Evolutionary conservation across 30 jellyfish, hydroid and myxozoan genomes (phyloP).

Genomic region (Pelagia noctiluca): DNA sequence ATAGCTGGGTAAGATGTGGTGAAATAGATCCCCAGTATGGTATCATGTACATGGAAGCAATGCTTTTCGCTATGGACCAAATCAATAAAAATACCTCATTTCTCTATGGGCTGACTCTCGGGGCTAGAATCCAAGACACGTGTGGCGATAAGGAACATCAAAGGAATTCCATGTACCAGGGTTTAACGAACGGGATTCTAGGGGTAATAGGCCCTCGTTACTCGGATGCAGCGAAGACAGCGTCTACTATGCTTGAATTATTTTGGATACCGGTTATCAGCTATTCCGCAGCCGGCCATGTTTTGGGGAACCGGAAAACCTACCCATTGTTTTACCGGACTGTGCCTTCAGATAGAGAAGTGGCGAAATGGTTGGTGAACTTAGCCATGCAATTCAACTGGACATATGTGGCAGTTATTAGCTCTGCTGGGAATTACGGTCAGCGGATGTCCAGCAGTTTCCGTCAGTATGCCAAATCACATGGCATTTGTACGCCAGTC

Average conservation of each 20-base stretch:
- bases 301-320: conserved; percentile 51
- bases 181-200: conserved; percentile 8
- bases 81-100: conserved; percentile 34
- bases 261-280: conserved; percentile 72
- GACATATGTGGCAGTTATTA: conserved; percentile 65
- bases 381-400: conserved; percentile 65
- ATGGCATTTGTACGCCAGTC: conserved; percentile 70
- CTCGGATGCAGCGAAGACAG: conserved; percentile 74
- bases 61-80: conserved; percentile 76
- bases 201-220: conserved; percentile 82
- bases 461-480: conserved; percentile 32
- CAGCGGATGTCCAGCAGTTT: conserved; percentile 65
- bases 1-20: conserved; percentile 46
- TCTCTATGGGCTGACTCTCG: conserved; percentile 57
- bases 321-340: conserved; percentile 72
- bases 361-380: conserved; percentile 61
- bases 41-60: conserved; percentile 81
- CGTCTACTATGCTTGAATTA: conserved; percentile 64
- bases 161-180: conserved; percentile 39
- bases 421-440: conserved; percentile 73
- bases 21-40: conserved; percentile 76
- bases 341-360: conserved; percentile 66
- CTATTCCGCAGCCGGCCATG: conserved; percentile 78
- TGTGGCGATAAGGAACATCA: conserved; percentile 65
- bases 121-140: conserved; percentile 62